These are phyloP conservation scores for Bovichtus variegatus DNA, from an alignment of 2,797 vertebrate species.

Conservation along the genomic window DNA sequence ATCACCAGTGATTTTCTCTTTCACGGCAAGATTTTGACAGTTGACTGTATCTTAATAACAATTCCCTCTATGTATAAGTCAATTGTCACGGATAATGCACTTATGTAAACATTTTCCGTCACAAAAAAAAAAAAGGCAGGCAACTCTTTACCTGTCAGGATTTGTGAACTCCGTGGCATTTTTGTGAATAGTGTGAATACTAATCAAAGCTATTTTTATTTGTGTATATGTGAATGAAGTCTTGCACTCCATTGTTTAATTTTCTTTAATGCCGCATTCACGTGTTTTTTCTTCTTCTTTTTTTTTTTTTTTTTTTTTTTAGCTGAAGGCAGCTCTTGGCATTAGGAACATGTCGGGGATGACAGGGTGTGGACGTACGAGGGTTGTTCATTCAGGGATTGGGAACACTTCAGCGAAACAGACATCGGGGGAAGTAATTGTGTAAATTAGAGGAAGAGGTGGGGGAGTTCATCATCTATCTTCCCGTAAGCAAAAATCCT, in stretches of 20 bases:
- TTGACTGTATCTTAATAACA: conserved; percentile 78
- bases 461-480: conserved; percentile 75
- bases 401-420: conserved; percentile 65
- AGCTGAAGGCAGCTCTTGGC: conserved; percentile 17
- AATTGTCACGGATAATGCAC: conserved; percentile 71
- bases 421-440: conserved; percentile 69
- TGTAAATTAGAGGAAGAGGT: conserved; percentile 77
- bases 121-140: conserved; percentile 25
- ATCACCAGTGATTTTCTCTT: conserved; percentile 80
- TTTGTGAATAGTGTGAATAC: conserved; percentile 29
- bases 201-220: conserved; percentile 63
- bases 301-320: too few relatives aligned
- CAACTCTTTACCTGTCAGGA: conserved; percentile 59
- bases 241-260: not conserved
- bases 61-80: conserved; percentile 72
- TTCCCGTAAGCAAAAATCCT: conserved; percentile 76
- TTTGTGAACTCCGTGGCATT: conserved; percentile 60
- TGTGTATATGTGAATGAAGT: not conserved
- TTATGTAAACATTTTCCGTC: conserved; percentile 74
- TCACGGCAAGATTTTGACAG: conserved; percentile 74
- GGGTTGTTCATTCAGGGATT: conserved; percentile 44
- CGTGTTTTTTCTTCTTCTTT: too few relatives aligned
- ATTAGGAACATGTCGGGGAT: conserved; percentile 5
- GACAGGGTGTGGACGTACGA: conserved; percentile 18
- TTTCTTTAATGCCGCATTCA: not conserved